phyloP scores from a whole-genome alignment of 2,113 vertebrate genomes.

The Gymnocephalus cernua region DNA sequence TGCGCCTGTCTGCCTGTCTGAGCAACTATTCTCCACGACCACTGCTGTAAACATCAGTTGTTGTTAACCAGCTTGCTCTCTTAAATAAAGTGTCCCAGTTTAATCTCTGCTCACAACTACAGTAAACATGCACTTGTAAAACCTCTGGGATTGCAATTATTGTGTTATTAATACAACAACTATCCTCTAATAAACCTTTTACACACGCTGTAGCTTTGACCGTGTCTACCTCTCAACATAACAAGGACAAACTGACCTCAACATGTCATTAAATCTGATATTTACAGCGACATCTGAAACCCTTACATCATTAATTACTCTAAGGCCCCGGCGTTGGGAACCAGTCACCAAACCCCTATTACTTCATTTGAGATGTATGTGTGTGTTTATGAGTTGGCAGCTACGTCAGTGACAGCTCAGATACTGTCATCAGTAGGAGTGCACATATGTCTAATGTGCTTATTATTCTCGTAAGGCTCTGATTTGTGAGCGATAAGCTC shows the following conservation, averaged over 20 bases:
- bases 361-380: slow-evolving; percentile 83
- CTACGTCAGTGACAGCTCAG: slow-evolving; percentile 79
- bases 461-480: slow-evolving; percentile 68
- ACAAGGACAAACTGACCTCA: slow-evolving; percentile 79
- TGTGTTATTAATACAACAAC: slow-evolving; percentile 39
- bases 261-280: slow-evolving; percentile 76
- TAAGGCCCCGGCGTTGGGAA: slow-evolving; percentile 63
- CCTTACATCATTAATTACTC: slow-evolving; percentile 85
- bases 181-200: slow-evolving; percentile 42
- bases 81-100: slow-evolving; percentile 22
- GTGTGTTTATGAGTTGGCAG: slow-evolving; percentile 77
- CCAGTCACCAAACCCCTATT: slow-evolving; percentile 70
- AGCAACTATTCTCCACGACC: slow-evolving; percentile 24
- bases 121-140: slow-evolving; percentile 47
- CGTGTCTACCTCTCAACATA: slow-evolving; percentile 39
- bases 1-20: slow-evolving; percentile 1
- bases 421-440: slow-evolving; percentile 63
- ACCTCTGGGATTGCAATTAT: slow-evolving; percentile 32
- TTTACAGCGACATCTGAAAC: slow-evolving; percentile 78
- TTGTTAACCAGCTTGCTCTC: slow-evolving; percentile 15
- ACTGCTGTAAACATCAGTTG: slow-evolving; percentile 37
- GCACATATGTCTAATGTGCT: slow-evolving; percentile 67
- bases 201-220: slow-evolving; percentile 23
- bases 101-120: not conserved
- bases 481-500: slow-evolving; percentile 64